Base-by-base conservation (phyloP, 2,113 vertebrate species). In the Stegastes partitus region DNA sequence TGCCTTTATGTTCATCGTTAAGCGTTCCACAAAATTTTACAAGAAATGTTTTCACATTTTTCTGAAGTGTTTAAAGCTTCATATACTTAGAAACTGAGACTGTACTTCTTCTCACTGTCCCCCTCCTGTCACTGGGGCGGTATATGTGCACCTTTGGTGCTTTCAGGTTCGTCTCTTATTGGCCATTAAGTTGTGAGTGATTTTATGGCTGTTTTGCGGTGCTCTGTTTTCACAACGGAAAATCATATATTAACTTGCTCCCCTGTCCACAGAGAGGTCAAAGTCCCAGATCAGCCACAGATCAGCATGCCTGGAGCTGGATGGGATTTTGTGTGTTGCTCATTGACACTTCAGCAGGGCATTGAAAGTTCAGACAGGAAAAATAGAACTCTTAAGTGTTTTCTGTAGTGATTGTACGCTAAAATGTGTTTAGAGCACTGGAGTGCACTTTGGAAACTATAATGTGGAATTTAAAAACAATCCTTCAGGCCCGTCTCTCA, bases 381-480 rank as follows among this genome's bases (percentile, higher is more conserved):
- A 66, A 72, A 76, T 4, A 12, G 16, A 23, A 14, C 56, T 63
- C 61, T 72, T 82, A 84, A 91, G 61, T 88, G 80, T 88, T 83
- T 85, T 86, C 69, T 83, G 45, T 63, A 53, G 83, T 49, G 72
- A 83, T 84, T 86, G 79, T 89, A 77, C 75, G 62, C 87, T 89
- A 69, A 77, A 85, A 84, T 69, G 72, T 90, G 91, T 92, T 92
- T 91, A 88, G 80, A 89, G 62, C 76, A 77, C 55, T 72, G 47
- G 79, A 92, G 90, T 91, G 87, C 92, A 91, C 89, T 91, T 87
- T 90, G 83, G 80, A 85, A 88, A 83, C 77, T 85, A 77, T 82
- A 86, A 79, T 58, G 68, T 82, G 87, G 82, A 86, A 83, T 89
- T 84, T 83, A 67, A 85, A 86, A 90, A 89, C 88, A 83, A 77